A percentile compares a stretch with the other conserved stretches of the same genome.
These are phyloP conservation scores for Barnardius zonarius DNA, from an alignment of 2,113 vertebrate species.

Conservation along the genomic window DNA sequence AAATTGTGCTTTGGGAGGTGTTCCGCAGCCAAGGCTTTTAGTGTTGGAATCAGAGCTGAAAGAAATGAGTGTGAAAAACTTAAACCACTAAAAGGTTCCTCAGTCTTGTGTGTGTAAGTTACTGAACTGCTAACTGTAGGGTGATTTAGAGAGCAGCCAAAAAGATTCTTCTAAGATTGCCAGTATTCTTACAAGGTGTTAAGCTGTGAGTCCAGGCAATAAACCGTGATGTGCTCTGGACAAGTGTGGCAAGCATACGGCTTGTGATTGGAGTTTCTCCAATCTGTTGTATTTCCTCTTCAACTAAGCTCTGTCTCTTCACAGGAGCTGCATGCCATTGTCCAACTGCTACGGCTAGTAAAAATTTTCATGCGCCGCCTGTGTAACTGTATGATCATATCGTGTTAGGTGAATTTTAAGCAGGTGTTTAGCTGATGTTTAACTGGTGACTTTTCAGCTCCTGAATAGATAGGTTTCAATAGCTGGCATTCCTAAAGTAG, in stretches of 20 bases:
- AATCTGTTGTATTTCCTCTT: not conserved
- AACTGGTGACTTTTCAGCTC: not conserved
- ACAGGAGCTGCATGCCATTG: accelerated
- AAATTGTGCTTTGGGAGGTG: not conserved
- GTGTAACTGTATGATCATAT: not conserved
- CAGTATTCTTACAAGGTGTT: not conserved
- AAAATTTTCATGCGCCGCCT: accelerated
- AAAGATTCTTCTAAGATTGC: not conserved
- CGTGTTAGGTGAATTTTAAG: not conserved
- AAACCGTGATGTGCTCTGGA: not conserved
- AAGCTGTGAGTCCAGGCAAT: not conserved
- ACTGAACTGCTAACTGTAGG: not conserved
- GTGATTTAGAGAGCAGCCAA: not conserved
- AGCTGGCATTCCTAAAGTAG: not conserved
- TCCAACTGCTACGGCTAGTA: not conserved
- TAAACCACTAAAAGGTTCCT: not conserved
- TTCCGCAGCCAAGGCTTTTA: not conserved
- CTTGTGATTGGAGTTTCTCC: not conserved
- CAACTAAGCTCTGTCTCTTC: not conserved
- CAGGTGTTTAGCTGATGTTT: not conserved
- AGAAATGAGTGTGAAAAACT: not conserved
- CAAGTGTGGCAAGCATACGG: not conserved
- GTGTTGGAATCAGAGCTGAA: not conserved
- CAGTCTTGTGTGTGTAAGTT: not conserved
- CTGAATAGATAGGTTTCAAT: not conserved